phyloP scores from a whole-genome alignment of 2,888 invertebrate species.

The Lasius fuliginosus region DNA sequence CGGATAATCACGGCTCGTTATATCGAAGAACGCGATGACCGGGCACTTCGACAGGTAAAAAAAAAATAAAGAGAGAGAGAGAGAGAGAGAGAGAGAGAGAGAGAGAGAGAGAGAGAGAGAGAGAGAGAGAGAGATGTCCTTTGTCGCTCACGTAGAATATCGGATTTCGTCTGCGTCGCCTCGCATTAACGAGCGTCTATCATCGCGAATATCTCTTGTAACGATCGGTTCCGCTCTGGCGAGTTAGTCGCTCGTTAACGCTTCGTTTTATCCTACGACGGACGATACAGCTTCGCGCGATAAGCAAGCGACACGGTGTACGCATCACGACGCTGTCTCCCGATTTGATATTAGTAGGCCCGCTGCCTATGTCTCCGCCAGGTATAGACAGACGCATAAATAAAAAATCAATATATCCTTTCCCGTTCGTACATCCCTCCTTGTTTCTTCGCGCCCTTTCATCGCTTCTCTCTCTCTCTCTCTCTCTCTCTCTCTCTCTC shows the following conservation, averaged over 20 bases:
- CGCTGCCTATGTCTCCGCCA: conserved; percentile 15
- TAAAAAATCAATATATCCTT: conserved; percentile 73
- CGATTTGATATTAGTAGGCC: neutral
- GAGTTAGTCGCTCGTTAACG: conserved; percentile 67
- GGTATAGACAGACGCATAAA: conserved; percentile 55
- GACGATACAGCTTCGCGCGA: conserved; percentile 30
- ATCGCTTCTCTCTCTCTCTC: conserved; percentile 6
- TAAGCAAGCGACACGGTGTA: neutral
- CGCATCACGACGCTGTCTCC: conserved; percentile 3
- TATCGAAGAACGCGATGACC: conserved; percentile 67
- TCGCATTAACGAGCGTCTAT: conserved; percentile 69
- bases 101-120: neutral
- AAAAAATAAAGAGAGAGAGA: neutral
- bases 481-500: conserved; percentile 14
- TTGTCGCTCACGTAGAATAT: conserved; percentile 69
- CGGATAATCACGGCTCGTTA: conserved; percentile 63
- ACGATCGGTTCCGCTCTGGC: conserved; percentile 61
- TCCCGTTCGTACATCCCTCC: conserved; percentile 34
- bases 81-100: neutral
- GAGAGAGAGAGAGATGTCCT: conserved; percentile 36
- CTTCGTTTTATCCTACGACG: conserved; percentile 58
- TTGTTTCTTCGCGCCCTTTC: conserved; percentile 37
- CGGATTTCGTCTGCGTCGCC: conserved; percentile 68
- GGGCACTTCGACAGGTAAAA: conserved; percentile 49
- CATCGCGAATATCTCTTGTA: conserved; percentile 63